These are phyloP conservation scores for Steromphala cineraria DNA, from an alignment of 2,888 invertebrate species.

Conservation along the genomic window DNA sequence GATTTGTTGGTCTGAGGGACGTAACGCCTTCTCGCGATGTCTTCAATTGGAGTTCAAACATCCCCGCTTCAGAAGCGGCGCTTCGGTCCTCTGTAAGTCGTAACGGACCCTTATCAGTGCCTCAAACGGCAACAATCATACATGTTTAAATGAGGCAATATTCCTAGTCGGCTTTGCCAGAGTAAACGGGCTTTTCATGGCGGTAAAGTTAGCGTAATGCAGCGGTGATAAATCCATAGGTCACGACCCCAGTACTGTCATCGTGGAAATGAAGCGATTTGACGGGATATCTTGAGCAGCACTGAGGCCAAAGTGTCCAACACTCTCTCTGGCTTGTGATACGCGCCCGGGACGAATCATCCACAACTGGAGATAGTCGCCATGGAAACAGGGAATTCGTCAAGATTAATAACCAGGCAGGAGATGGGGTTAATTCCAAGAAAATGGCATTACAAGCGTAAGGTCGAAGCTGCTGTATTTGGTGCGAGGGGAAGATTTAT, in stretches of 20 bases:
- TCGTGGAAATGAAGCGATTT: conserved; percentile 21
- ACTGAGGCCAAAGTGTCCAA: conserved; percentile 8
- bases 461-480: conserved; percentile 1
- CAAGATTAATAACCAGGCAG: conserved; percentile 22
- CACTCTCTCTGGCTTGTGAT: conserved; percentile 20
- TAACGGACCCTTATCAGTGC: background rate
- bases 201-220: conserved; percentile 1
- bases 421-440: conserved; percentile 32
- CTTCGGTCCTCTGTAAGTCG: background rate
- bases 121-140: conserved; percentile 6
- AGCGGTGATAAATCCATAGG: conserved; percentile 14
- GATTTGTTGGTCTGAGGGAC: background rate
- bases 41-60: conserved; percentile 6
- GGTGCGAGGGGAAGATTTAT: conserved; percentile 28
- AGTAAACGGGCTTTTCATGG: conserved; percentile 3
- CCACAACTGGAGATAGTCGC: conserved; percentile 31
- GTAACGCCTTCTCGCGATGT: background rate
- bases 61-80: background rate
- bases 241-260: conserved; percentile 18
- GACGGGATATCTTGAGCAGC: conserved; percentile 6
- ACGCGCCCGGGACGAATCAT: conserved; percentile 17
- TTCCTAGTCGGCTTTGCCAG: background rate
- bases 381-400: conserved; percentile 31
- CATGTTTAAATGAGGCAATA: conserved; percentile 10
- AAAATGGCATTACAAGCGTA: conserved; percentile 36